Base-by-base conservation (phyloP, 2,797 vertebrate genomes). In the Notolabrus celidotus region DNA sequence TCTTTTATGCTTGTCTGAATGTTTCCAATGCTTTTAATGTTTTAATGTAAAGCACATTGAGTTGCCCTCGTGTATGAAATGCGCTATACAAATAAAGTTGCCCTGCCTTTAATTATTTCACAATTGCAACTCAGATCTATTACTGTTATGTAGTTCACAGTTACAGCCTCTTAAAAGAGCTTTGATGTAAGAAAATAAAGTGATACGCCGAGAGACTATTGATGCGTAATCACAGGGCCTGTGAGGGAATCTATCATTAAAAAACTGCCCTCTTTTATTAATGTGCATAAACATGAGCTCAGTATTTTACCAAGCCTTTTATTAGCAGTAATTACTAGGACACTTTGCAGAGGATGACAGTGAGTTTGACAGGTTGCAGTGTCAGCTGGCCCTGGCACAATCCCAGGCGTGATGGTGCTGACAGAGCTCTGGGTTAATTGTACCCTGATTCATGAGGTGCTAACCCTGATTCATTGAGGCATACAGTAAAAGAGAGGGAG, bases 361-460 rank as follows among this genome's bases (percentile, higher is more conserved):
- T 52, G 66, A 54, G 63, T 66, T 75, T 83, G 74, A 69, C 78
- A 74, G 75, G 73, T 60, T 76, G 74, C 60, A 57, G 53, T 23
- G 73, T 83, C 78, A 79, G 67, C 57, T 64, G 79, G 78, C 56
- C 27, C 56, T 79, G 72, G 79, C 70, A 16, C 62, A 39, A 38
- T 56, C 78, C 53, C 78, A 77, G 72, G 66, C 57, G 9, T 46
- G 56, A 49, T 62, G 72, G 51, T 19, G 62, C 66, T 36, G 63
- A 47, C 45, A 52, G 58, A 42, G 75, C 65, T 67, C 29, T 46
- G 77, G 79, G 77, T 84, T 83, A 81, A 80, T 43, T 55, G 62
- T 43, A 16, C 58, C 50, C 58, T 72, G 71, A 82, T 55, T 80
- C 53, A 57, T 7, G 57, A 81, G 42, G 75, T 2, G 54, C 43